Conservation (phyloP, 2,797 vertebrate species). For the Labeo calbasu region DNA sequence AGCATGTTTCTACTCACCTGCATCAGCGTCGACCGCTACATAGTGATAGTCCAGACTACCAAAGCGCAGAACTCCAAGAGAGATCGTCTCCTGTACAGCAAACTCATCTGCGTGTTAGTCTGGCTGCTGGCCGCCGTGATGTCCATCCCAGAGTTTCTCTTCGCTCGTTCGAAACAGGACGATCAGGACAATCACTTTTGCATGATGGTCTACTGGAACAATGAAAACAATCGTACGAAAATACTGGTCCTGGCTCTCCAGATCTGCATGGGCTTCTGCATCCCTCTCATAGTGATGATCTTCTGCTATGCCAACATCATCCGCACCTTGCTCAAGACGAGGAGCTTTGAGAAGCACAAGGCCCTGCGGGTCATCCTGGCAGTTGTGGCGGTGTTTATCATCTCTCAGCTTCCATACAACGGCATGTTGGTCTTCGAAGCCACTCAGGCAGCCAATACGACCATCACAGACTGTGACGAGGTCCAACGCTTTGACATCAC, state of each 20-base stretch:
- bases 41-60: slow-evolving; percentile 80
- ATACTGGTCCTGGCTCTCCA: slow-evolving; percentile 77
- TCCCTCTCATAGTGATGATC: slow-evolving; percentile 84
- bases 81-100: slow-evolving; percentile 75
- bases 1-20: slow-evolving; percentile 86
- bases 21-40: slow-evolving; percentile 88
- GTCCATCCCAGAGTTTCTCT: slow-evolving; percentile 83
- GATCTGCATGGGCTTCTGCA: slow-evolving; percentile 84
- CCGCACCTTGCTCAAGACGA: slow-evolving; percentile 80
- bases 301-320: slow-evolving; percentile 85
- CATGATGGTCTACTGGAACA: slow-evolving; percentile 73
- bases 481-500: slow-evolving; percentile 66
- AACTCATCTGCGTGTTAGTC: slow-evolving; percentile 73
- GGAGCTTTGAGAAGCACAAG: slow-evolving; percentile 85
- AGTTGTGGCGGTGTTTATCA: slow-evolving; percentile 80
- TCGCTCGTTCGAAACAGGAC: slow-evolving; percentile 60
- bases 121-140: slow-evolving; percentile 80
- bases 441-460: slow-evolving; percentile 66
- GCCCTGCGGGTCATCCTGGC: slow-evolving; percentile 83
- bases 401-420: slow-evolving; percentile 88
- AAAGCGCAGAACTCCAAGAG: slow-evolving; percentile 75
- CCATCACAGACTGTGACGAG: slow-evolving; percentile 69
- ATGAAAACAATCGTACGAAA: slow-evolving; percentile 70
- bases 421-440: slow-evolving; percentile 78
- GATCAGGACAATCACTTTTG: slow-evolving; percentile 66